These are phyloP conservation scores for Hypomecis atomaria DNA, from an alignment of 2,888 invertebrate genomes.

Conservation along the genomic window DNA sequence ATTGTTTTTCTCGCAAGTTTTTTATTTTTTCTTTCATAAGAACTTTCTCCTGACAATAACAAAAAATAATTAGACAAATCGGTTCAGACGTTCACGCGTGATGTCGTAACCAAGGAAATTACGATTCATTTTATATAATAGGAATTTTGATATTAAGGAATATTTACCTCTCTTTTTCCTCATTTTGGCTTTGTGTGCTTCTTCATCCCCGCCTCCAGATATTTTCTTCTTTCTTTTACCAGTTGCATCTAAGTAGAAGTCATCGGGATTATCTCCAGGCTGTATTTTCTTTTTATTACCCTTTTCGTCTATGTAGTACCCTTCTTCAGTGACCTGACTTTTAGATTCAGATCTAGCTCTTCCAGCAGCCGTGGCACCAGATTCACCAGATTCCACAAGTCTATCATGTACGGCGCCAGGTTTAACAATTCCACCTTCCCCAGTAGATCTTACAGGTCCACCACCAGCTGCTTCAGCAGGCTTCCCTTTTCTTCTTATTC, in stretches of 20 bases:
- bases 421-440: too few relatives aligned
- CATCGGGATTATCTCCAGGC: neutral
- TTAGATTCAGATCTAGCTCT: neutral
- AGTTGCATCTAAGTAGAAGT: conserved; percentile 21
- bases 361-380: neutral
- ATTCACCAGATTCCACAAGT: too few relatives aligned
- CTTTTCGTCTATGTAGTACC: neutral
- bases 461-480: neutral
- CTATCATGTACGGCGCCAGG: too few relatives aligned
- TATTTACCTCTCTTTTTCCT: conserved; percentile 18
- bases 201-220: neutral
- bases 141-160: too few relatives aligned
- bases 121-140: too few relatives aligned
- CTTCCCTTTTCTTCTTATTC: neutral
- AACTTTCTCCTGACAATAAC: too few relatives aligned
- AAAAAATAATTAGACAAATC: too few relatives aligned
- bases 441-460: too few relatives aligned
- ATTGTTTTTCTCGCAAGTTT: conserved; percentile 17
- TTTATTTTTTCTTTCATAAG: too few relatives aligned
- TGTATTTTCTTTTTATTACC: neutral
- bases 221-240: neutral
- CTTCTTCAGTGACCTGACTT: neutral
- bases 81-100: too few relatives aligned
- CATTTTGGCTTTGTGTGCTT: neutral
- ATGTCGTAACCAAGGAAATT: too few relatives aligned